Evolutionary conservation across 2,113 vertebrate genomes (phyloP).

Genomic region (Girardinichthys multiradiatus): DNA sequence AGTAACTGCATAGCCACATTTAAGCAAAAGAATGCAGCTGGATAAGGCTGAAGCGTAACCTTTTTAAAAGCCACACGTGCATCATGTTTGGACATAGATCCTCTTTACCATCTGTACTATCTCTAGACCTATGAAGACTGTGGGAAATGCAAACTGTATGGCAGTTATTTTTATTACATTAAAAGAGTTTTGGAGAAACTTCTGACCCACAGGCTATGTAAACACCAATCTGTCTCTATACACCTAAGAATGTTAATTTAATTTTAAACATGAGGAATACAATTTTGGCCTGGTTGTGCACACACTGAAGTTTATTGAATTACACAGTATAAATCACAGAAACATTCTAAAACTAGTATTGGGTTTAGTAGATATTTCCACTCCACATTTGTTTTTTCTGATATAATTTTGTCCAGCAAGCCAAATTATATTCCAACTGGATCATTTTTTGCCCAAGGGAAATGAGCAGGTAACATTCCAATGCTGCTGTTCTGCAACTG

Average conservation of each 20-base stretch:
- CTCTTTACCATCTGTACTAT: neutral
- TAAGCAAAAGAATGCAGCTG: no score
- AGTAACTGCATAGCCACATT: no score
- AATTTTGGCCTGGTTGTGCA: neutral
- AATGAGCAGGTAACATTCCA: slow-evolving; percentile 20
- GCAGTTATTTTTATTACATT: no score
- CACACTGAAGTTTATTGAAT: neutral
- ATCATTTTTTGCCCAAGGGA: slow-evolving; percentile 38
- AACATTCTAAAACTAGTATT: neutral
- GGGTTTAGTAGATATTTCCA: neutral
- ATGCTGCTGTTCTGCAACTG: slow-evolving; percentile 22
- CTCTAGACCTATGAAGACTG: no score
- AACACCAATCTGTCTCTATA: neutral
- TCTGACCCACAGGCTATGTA: neutral
- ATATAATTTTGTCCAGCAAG: slow-evolving; percentile 31
- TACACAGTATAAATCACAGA: neutral
- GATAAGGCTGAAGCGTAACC: no score
- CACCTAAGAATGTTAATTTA: neutral
- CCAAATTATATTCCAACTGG: slow-evolving; percentile 28
- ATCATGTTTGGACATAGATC: no score
- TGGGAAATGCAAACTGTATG: no score
- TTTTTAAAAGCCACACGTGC: no score
- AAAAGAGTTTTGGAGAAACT: neutral
- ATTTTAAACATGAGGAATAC: neutral
- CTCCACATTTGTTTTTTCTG: slow-evolving; percentile 13